Percentiles rank a stretch among this genome's conserved stretches.
phyloP scores from a whole-genome alignment of 2,888 invertebrate genomes.

The Dugesia japonica region DNA sequence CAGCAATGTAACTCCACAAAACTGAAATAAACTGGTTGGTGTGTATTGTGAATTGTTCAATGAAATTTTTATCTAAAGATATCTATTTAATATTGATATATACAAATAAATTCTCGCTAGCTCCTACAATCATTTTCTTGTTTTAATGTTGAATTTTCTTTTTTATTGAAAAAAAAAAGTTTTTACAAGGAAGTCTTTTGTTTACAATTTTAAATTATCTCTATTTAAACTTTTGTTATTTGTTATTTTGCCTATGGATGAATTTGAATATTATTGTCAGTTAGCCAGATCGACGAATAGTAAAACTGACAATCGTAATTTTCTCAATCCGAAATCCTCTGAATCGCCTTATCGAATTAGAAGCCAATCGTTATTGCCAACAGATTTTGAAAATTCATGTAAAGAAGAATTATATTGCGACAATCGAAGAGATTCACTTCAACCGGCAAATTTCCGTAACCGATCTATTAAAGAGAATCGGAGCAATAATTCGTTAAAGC shows the following conservation, averaged over 20 bases:
- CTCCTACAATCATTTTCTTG: not conserved
- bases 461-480: not conserved
- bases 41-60: conserved; percentile 13
- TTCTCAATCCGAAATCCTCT: not conserved
- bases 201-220: too few relatives aligned
- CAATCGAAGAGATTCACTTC: not conserved
- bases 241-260: not conserved
- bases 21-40: not conserved
- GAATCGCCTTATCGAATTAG: conserved; percentile 9
- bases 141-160: not conserved
- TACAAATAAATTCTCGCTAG: not conserved
- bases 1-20: conserved; percentile 5
- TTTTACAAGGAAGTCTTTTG: too few relatives aligned
- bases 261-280: conserved; percentile 9
- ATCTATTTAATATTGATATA: conserved; percentile 14
- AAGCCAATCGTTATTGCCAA: not conserved
- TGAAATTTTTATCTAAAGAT: not conserved
- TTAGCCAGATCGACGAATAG: not conserved
- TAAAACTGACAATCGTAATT: not conserved
- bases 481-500: not conserved
- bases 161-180: too few relatives aligned
- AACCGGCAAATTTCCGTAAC: not conserved
- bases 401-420: not conserved
- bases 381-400: not conserved
- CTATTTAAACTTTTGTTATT: too few relatives aligned